These are phyloP conservation scores for Tetranychus truncatus DNA, from an alignment of 2,888 invertebrate genomes.

Conservation along the genomic window DNA sequence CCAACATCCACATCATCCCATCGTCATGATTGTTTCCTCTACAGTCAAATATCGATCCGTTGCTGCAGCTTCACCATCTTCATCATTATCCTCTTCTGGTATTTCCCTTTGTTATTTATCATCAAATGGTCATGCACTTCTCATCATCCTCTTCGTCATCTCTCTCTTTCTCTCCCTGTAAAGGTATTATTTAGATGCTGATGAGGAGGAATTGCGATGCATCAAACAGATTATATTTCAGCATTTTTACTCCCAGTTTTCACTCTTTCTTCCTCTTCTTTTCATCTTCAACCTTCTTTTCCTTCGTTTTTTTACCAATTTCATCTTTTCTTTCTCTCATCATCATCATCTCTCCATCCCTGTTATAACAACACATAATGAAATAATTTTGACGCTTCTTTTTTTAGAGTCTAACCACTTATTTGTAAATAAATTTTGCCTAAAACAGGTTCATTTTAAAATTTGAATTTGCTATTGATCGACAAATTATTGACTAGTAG, in stretches of 20 bases:
- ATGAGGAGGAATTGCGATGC: not conserved
- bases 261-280: not conserved
- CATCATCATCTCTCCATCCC: not conserved
- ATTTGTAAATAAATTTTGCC: no score
- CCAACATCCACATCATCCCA: not conserved
- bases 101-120: not conserved
- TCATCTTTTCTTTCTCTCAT: not conserved
- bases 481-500: no score
- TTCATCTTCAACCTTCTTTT: not conserved
- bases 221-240: not conserved
- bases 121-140: not conserved
- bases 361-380: not conserved
- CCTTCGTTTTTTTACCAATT: not conserved
- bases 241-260: not conserved
- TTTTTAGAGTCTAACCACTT: not conserved
- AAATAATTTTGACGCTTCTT: not conserved
- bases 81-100: not conserved
- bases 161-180: not conserved
- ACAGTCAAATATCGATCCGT: not conserved
- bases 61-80: not conserved
- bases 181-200: not conserved
- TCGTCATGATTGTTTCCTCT: not conserved
- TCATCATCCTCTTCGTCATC: not conserved
- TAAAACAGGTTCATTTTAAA: no score
- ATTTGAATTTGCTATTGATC: no score